Conservation (phyloP, 2,797 vertebrate genomes). For the Danio jaintianensis region DNA sequence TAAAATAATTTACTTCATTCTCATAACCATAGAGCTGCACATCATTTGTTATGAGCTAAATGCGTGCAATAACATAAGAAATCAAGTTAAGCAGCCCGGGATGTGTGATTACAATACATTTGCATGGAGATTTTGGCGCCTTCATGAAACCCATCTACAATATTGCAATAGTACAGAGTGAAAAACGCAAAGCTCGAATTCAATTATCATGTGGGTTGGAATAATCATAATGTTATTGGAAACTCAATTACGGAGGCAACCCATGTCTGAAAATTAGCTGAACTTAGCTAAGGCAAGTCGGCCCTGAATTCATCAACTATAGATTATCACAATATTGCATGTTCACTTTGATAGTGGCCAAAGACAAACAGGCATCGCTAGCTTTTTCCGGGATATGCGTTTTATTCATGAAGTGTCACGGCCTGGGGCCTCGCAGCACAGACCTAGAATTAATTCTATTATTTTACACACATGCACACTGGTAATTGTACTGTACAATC, state of each 20-base stretch:
- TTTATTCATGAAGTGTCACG: constrained; percentile 99
- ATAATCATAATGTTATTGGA: constrained; percentile 99
- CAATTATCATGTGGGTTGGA: constrained; percentile 98
- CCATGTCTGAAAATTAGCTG: constrained; percentile 99
- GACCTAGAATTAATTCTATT: constrained; percentile 98
- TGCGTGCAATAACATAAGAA: constrained; percentile 97
- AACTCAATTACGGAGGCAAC: constrained; percentile 99
- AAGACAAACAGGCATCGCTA: constrained; percentile 94
- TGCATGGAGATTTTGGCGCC: constrained; percentile 64
- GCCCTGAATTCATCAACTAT: constrained; percentile 99
- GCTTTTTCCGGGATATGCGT: constrained; percentile 89
- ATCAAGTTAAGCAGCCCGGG: constrained; percentile 98
- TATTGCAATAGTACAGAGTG: constrained; percentile 93
- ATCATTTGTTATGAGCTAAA: constrained; percentile 90
- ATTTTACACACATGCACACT: constrained; percentile 96
- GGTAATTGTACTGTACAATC: constrained; percentile 93
- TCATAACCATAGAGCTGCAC: constrained; percentile 79
- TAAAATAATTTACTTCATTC: constrained; percentile 82
- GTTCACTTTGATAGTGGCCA: constrained; percentile 99
- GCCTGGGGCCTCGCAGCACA: constrained; percentile 90
- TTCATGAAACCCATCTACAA: constrained; percentile 87
- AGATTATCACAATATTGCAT: constrained; percentile 99
- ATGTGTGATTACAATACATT: constrained; percentile 83
- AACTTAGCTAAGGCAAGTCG: constrained; percentile 98
- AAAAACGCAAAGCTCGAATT: constrained; percentile 90